phyloP scores from a whole-genome alignment of 2,113 vertebrate genomes.

The Ciconia maguari region DNA sequence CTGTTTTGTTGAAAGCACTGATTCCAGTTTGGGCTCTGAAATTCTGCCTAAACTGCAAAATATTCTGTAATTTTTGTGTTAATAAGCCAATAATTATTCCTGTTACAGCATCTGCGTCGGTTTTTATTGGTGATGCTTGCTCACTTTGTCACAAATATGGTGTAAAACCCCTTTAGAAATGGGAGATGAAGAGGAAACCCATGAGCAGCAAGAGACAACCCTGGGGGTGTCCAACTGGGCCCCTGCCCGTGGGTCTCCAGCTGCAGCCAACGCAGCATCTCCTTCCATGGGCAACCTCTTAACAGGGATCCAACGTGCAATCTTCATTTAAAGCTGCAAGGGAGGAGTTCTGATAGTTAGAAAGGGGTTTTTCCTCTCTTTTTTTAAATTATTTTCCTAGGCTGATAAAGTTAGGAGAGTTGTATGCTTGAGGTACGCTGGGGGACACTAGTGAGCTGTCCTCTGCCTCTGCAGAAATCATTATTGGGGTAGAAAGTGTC shows the following conservation, averaged over 20 bases:
- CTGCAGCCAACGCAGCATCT: not conserved
- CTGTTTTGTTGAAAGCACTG: not conserved
- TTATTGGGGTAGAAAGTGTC: not conserved
- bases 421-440: not conserved
- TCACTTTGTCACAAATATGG: not conserved
- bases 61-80: not conserved
- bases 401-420: not conserved
- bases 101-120: not conserved
- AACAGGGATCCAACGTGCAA: not conserved
- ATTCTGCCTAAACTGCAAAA: not conserved
- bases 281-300: not conserved
- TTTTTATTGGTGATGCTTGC: not conserved
- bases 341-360: not conserved
- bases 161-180: not conserved
- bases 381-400: not conserved
- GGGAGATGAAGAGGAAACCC: not conserved
- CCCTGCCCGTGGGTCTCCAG: not conserved
- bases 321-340: not conserved
- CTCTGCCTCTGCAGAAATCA: not conserved
- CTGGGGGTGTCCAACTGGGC: not conserved
- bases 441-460: not conserved
- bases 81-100: slow-evolving; percentile 9
- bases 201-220: not conserved
- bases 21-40: not conserved
- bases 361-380: rapidly evolving